Conservation (phyloP, 2,888 invertebrate genomes). For the Acleris sparsana region DNA sequence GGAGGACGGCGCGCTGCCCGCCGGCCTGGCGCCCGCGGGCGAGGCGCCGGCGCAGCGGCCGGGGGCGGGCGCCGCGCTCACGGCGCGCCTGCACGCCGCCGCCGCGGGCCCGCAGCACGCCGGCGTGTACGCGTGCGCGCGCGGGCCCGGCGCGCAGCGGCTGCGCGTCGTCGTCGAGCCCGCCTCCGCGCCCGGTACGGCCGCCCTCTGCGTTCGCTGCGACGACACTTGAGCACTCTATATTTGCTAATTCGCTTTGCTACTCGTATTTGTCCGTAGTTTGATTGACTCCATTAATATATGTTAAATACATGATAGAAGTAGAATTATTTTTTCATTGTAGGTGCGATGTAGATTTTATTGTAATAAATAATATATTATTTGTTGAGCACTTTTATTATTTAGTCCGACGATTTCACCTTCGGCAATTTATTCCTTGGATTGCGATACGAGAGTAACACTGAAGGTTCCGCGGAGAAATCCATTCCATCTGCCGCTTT, state of each 20-base stretch:
- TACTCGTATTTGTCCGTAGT: slow-evolving; percentile 30
- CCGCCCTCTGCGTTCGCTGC: slow-evolving; percentile 14
- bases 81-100: slow-evolving; percentile 58
- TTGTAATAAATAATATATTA: slow-evolving; percentile 11
- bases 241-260: slow-evolving; percentile 25
- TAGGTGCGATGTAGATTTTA: slow-evolving; percentile 20
- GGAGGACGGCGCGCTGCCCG: slow-evolving; percentile 21
- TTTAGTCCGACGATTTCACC: slow-evolving; percentile 6
- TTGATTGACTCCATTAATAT: slow-evolving; percentile 16
- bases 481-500: neutral
- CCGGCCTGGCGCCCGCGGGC: slow-evolving; percentile 3
- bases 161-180: slow-evolving; percentile 71
- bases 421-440: neutral
- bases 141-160: slow-evolving; percentile 71
- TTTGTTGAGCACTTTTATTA: slow-evolving; percentile 29
- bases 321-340: slow-evolving; percentile 14
- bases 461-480: slow-evolving; percentile 12
- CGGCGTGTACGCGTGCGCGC: slow-evolving; percentile 25
- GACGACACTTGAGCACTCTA: neutral
- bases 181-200: slow-evolving; percentile 38
- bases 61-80: slow-evolving; percentile 55
- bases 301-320: slow-evolving; percentile 3
- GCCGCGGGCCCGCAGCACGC: slow-evolving; percentile 5
- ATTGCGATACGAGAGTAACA: slow-evolving; percentile 20
- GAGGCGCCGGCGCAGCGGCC: slow-evolving; percentile 15